Evolutionary conservation across 2,113 vertebrate species (phyloP), one percentile per base, ranked within the genome.

Genomic region (Hyperopisus bebe): DNA sequence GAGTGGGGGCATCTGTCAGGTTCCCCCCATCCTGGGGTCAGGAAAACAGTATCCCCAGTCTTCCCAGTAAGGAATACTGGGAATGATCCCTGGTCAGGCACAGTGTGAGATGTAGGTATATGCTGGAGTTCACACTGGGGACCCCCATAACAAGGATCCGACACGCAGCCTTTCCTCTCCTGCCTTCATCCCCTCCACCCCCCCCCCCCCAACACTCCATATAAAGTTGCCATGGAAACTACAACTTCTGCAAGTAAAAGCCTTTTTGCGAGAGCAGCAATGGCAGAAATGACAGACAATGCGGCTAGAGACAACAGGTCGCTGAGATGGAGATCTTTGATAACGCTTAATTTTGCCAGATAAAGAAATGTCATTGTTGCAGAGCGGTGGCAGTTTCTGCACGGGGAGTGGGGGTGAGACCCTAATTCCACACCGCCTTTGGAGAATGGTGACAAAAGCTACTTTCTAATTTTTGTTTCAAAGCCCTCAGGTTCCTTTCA

Each of bases 141-240:
- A 31, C 62, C n/a, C n/a, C 62, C 62, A 31, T 31, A 62, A 9
- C 55, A 9, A n/a, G 58, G 50, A 51, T 51, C 50, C 15, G 50
- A 3, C 53, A 55, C 19, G 1, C 1, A n/a, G 58, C 58, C n/a
- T 66, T 66, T 27, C 85, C 47, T 11, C 85, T 51, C 47, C 48
- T 17, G 11, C 85, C 7, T 5, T 86, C 17, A 35, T 31, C 5
- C 24, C 47, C 13, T n/a, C 19, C 44, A 3, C 44, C 44, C 47
- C 46, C 24, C 84, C 84, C 24, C n/a, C 15, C 31, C n/a, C n/a
- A 31, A 77, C 74, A 39, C 46, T 50, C 15, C 84, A 53, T 35
- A 7, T 39, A 87, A 87, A 87, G 85, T 87, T 87, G 50, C 85
- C 85, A 87, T 87, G 85, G 85, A 87, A 87, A 87, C 85, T 21